Base-by-base conservation (phyloP, 2,797 vertebrate species). In the Tokudaia tokunoshimensis region DNA sequence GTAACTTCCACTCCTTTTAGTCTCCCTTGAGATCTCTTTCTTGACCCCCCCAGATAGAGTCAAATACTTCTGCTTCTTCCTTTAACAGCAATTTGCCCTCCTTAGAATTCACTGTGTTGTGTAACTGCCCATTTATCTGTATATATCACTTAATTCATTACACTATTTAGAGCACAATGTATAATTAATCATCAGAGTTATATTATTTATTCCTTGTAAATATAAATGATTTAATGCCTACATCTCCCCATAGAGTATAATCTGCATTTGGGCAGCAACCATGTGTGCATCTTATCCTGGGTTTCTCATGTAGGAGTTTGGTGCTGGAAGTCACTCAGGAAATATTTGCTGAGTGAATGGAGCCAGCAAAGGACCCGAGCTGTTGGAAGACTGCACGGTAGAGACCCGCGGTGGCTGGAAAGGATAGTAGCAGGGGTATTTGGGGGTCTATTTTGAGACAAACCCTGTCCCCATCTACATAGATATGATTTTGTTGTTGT, bases 111-210 rank as follows among this genome's bases (percentile, higher is more conserved):
- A 61, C 59, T 14, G 13, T 19, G 19, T 80, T 75, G 17, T 52
- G 11, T 78, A 61, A 79, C 78, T 80, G 19, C 44, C 83, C 5
- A 8, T 37, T 81, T 93, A 57, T 52, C 57, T 78, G 41, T 59
- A 50, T n/a, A 29, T 1, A 15, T 91, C 75, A 57, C 55, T 95
- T 81, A 85, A 52, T n/a, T 78, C 34, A 52, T 24, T 61, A 52
- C 91, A 96, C 94, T 78, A 96, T 70, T 82, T 78, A 52, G 70
- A 70, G 24, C 11, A 61, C 34, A 91, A 76, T 70, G 3, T 59
- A 70, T 70, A 76, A 70, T 67, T 82, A 80, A 85, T 91, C 24
- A 44, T 78, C 63, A 41, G 4, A 88, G 67, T 37, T 41, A 31
- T 13, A 17, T 82, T 91, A 83, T 72, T 89, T 26, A 47, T 63